Evolutionary conservation across 2,113 vertebrate genomes (phyloP), one percentile per base, ranked within the genome.

Genomic region (Phainopepla nitens): DNA sequence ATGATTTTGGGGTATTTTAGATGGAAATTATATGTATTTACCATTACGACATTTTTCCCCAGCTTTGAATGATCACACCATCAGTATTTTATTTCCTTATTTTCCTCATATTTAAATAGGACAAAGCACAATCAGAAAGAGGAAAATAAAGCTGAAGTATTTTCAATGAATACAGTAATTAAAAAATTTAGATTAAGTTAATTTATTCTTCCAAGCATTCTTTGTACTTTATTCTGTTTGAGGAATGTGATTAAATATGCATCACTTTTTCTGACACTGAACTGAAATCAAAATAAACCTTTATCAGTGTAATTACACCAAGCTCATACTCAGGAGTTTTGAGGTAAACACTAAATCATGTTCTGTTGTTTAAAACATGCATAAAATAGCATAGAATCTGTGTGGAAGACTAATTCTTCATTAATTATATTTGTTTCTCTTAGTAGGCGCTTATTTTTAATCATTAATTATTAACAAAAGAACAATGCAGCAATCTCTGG

Each of bases 241-340:
- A 94, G 76, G 68, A 95, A 93, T 92, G 88, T 97, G 93, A 95
- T 98, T 96, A 97, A 97, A 96, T 95, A 90, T 96, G 54, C 69
- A 44, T 95, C 82, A 88, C 85, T 66, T 97, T 96, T 95, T 96
- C 73, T 93, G 66, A 87, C 89, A 65, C 82, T 77, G 78, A 95
- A 85, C 86, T 96, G 91, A 96, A 97, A 97, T 94, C 36, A 94
- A 84, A 96, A 91, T 92, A 97, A 96, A 83, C 87, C 62, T 96
- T 97, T 97, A 97, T 97, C 97, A 81, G 82, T 97, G 90, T 97
- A 97, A 98, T 98, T 98, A 96, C 39, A 71, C 56, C 4, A 79
- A 54, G 44, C 47, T 96, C 36, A 44, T 92, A 89, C 89, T 71
- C 92, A 45, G 25, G 41, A 91, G 73, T 90, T 96, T 79, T 72